phyloP scores from a whole-genome alignment of 2,113 vertebrate genomes.

The Saguinus midas region DNA sequence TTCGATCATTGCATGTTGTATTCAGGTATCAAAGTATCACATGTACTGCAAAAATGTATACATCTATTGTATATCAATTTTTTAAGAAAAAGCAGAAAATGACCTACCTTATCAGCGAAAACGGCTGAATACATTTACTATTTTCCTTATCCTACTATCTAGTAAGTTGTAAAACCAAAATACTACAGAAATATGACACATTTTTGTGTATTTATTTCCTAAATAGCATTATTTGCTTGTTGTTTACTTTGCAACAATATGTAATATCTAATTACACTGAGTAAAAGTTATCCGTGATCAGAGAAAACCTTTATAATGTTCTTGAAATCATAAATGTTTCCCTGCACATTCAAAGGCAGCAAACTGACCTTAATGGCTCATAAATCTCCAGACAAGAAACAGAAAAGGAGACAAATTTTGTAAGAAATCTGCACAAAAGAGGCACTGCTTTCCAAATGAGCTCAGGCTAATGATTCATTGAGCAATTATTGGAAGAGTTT shows the following conservation, averaged over 20 bases:
- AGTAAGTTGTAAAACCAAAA: neutral
- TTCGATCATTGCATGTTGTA: neutral
- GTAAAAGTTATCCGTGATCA: neutral
- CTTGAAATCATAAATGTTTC: neutral
- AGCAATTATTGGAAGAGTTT: slow-evolving; percentile 32
- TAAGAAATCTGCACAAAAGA: neutral
- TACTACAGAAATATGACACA: neutral
- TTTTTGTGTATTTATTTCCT: neutral
- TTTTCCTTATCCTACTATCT: neutral
- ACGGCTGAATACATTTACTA: neutral
- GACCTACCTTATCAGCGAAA: neutral
- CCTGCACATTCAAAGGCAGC: neutral
- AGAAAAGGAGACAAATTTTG: neutral
- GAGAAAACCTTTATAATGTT: neutral
- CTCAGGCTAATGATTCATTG: slow-evolving; percentile 40
- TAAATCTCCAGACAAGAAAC: slow-evolving; percentile 14
- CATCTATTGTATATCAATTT: neutral
- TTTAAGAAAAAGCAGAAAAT: neutral
- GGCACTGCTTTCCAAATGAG: slow-evolving; percentile 33
- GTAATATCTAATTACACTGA: neutral
- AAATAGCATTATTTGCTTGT: neutral
- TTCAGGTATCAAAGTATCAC: neutral
- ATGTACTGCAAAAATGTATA: neutral
- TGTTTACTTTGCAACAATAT: neutral
- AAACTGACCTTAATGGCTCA: neutral